phyloP scores from a whole-genome alignment of 2,797 vertebrate species.

The Choloepus didactylus region DNA sequence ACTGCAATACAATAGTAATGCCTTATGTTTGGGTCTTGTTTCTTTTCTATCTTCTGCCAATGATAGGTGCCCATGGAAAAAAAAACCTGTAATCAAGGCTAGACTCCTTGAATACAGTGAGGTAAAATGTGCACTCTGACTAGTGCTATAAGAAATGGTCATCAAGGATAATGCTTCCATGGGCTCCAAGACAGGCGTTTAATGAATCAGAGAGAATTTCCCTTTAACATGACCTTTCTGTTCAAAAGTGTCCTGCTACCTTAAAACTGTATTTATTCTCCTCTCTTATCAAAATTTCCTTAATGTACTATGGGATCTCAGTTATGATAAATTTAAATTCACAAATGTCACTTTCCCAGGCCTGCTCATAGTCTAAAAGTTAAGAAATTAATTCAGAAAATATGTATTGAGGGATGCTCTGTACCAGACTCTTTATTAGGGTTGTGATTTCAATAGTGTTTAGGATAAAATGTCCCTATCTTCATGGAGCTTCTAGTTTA shows the following conservation, averaged over 20 bases:
- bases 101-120: neutral
- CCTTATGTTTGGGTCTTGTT: neutral
- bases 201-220: slow-evolving; percentile 35
- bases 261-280: slow-evolving; percentile 1
- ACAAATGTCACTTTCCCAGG: neutral
- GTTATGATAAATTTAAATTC: neutral
- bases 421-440: neutral
- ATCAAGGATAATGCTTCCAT: neutral
- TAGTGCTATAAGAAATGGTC: neutral
- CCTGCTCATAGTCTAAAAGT: neutral
- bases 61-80: slow-evolving; percentile 16
- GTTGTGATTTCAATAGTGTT: neutral
- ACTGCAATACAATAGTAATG: neutral
- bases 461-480: neutral
- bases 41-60: slow-evolving; percentile 14
- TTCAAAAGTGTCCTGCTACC: neutral
- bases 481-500: neutral
- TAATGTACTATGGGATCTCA: neutral
- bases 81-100: neutral
- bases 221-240: neutral
- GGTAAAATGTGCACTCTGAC: neutral
- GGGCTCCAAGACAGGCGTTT: neutral
- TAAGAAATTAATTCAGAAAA: slow-evolving; percentile 26
- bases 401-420: neutral
- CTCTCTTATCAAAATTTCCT: slow-evolving; percentile 34